Evolutionary conservation across 2,888 invertebrate genomes (phyloP), one percentile per base, ranked within the genome.

Genomic region (Apocheima hispidaria): DNA sequence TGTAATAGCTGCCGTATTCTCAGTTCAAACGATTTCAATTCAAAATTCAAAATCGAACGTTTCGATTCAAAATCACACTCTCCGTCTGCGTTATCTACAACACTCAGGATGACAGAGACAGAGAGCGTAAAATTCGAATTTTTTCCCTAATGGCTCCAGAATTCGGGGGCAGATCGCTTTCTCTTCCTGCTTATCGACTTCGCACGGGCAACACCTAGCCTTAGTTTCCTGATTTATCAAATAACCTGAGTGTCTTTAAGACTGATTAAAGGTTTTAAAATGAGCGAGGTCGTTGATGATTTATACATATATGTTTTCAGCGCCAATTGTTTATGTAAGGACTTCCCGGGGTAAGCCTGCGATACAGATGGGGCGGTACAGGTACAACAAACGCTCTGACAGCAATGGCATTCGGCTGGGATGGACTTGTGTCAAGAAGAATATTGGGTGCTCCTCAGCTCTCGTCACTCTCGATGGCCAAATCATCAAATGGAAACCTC

Each of bases 331-430:
- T 10, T 40, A 4, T 20, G 20, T 40, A 20, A 40, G 4, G 20
- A 40, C 40, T 40, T 1, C 4, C 4, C 21, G 23, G 21, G 41
- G 41, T 6, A 12, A 41, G n/a, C 21, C 5, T 18, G 41, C 23
- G 23, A 41, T 41, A 12, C 21, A 23, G 41, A 41, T 41, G 41
- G 41, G 41, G 6, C 41, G 2, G 21, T 41, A 41, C 12, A 21
- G 41, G n/a, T 41, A n/a, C 41, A n/a, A 41, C 23, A n/a, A 23
- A n/a, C 41, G 41, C 6, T 23, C 21, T 10, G 41, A 41, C n/a
- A 23, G 23, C 23, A 40, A 40, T 4, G 20, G 40, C 40, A 18
- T 3, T 4, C 40, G 40, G 7, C 4, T 40, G 12, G 21, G n/a
- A 1, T 41, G 41, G 41, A 23, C n/a, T n/a, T 41, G 41, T 14